phyloP scores from a whole-genome alignment of 2,797 vertebrate genomes.

The Amazona ochrocephala region DNA sequence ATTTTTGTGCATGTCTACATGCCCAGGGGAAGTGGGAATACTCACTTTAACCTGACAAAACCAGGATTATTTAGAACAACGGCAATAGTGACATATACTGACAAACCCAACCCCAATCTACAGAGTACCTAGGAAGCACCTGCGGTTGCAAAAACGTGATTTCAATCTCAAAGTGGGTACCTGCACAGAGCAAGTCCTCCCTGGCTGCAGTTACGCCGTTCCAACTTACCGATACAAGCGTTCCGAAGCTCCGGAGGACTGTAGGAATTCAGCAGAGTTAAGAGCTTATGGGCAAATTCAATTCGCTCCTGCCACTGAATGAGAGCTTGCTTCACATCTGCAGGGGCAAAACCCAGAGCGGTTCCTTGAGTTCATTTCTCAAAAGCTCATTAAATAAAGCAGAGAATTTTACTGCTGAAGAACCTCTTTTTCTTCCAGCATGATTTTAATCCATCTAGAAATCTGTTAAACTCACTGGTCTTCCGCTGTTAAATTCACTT shows the following conservation, averaged over 20 bases:
- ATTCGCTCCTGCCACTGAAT: conserved; percentile 99
- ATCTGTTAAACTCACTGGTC: background rate
- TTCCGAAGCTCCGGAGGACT: conserved; percentile 95
- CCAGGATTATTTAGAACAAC: background rate
- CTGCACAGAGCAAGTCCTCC: background rate
- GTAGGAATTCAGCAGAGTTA: conserved; percentile 97
- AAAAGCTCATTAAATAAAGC: background rate
- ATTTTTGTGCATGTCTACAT: background rate
- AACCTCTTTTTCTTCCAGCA: background rate
- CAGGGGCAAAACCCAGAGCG: conserved; percentile 55
- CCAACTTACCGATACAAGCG: conserved; percentile 90
- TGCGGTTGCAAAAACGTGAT: background rate
- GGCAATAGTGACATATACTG: too few relatives aligned
- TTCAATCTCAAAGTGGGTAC: background rate
- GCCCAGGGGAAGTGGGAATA: background rate
- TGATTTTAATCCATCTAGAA: background rate
- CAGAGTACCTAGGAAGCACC: background rate
- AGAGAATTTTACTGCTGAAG: background rate
- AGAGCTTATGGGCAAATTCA: conserved; percentile 97
- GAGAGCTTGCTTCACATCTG: conserved; percentile 98
- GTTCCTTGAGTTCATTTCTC: background rate
- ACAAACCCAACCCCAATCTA: background rate
- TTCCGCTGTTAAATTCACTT: background rate
- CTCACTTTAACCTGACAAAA: background rate
- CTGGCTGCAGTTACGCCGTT: background rate